Percentiles rank a stretch among this genome's conserved stretches.
phyloP scores from a whole-genome alignment of 2,888 invertebrate species.

The Caradrina clavipalpis region DNA sequence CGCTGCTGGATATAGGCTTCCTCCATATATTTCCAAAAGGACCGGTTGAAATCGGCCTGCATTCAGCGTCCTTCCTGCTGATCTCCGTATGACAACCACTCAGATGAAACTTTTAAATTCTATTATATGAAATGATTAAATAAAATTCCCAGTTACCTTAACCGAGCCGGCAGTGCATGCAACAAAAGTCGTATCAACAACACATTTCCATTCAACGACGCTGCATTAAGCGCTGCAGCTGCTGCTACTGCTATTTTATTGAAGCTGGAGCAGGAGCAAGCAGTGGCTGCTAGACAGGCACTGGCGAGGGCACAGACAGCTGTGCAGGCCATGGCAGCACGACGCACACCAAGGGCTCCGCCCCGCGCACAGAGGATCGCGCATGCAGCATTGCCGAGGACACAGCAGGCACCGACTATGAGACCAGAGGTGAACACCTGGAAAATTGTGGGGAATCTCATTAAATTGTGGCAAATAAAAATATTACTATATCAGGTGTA shows the following conservation, averaged over 20 bases:
- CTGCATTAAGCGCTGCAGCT: constrained; percentile 84
- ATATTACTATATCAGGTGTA: not conserved
- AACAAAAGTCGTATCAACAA: constrained; percentile 81
- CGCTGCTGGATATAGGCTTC: too few relatives aligned
- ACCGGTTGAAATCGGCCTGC: too few relatives aligned
- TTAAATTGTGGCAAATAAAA: not conserved
- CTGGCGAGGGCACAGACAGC: constrained; percentile 82
- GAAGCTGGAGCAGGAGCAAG: constrained; percentile 79
- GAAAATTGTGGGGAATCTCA: constrained; percentile 10
- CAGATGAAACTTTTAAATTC: too few relatives aligned
- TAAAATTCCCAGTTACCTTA: constrained; percentile 73
- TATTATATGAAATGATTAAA: too few relatives aligned
- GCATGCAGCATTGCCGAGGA: constrained; percentile 83
- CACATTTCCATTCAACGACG: constrained; percentile 86
- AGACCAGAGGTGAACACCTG: constrained; percentile 86
- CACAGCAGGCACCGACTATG: constrained; percentile 86
- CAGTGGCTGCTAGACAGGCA: constrained; percentile 80
- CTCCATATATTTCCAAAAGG: too few relatives aligned
- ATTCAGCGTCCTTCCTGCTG: too few relatives aligned
- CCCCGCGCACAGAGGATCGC: constrained; percentile 80
- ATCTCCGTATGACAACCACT: too few relatives aligned
- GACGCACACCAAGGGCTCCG: constrained; percentile 81
- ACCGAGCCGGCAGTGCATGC: constrained; percentile 83
- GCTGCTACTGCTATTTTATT: constrained; percentile 82
- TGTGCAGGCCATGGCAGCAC: constrained; percentile 83